phyloP scores from a whole-genome alignment of 1,140 invertebrate species.

The Periplaneta americana region DNA sequence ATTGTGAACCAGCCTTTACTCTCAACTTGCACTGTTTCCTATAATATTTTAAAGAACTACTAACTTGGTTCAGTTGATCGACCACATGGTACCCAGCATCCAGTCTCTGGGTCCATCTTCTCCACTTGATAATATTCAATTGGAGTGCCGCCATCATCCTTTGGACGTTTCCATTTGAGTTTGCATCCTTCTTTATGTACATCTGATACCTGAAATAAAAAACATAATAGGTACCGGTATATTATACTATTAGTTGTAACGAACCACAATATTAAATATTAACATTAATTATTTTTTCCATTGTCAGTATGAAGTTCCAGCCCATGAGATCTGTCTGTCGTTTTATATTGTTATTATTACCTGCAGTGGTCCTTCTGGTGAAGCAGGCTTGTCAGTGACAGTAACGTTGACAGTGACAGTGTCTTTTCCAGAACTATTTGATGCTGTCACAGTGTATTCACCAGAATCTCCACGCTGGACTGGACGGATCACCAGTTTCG shows the following conservation, averaged over 20 bases:
- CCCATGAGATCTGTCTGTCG: no score
- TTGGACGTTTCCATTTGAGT: conserved; percentile 89
- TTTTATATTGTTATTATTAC: no score
- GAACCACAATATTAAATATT: no score
- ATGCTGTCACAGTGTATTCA: conserved; percentile 81
- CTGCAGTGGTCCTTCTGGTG: conserved; percentile 83
- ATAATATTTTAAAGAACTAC: conserved; percentile 18
- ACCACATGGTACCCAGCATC: conserved; percentile 90
- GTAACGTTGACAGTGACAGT: conserved; percentile 83
- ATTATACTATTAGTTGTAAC: no score
- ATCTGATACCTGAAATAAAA: conserved; percentile 63
- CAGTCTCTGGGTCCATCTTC: conserved; percentile 88
- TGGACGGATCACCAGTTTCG: conserved; percentile 78
- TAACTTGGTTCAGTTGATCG: conserved; percentile 71
- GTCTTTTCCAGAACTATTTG: conserved; percentile 83
- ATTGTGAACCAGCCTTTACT: no score
- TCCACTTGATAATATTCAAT: conserved; percentile 94
- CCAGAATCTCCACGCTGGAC: conserved; percentile 76
- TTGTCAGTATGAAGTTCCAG: no score
- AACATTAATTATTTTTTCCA: no score
- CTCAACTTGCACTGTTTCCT: background rate
- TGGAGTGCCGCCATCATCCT: conserved; percentile 80
- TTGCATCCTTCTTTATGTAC: conserved; percentile 91
- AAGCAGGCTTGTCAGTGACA: conserved; percentile 84
- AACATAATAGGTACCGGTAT: no score